These are phyloP conservation scores for Macrosoma leucophasiata DNA, from an alignment of 2,888 invertebrate species.

Conservation along the genomic window DNA sequence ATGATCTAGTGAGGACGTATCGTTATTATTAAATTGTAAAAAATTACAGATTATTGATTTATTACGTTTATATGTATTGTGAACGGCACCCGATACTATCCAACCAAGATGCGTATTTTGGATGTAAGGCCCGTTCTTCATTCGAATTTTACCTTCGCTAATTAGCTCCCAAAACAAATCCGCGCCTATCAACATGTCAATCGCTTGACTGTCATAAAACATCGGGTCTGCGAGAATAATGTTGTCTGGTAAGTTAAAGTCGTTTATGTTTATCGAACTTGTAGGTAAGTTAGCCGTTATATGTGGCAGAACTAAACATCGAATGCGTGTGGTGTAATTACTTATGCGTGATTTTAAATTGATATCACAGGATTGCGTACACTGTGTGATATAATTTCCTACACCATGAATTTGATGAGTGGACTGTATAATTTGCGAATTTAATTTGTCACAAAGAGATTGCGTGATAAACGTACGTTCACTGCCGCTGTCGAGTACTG, in stretches of 20 bases:
- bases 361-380: slow-evolving; percentile 20
- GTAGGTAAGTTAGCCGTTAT: slow-evolving; percentile 4
- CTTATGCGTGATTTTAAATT: slow-evolving; percentile 13
- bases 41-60: slow-evolving; percentile 20
- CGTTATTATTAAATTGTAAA: slow-evolving; percentile 8
- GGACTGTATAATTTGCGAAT: slow-evolving; percentile 24
- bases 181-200: slow-evolving; percentile 23
- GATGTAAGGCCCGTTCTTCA: slow-evolving; percentile 23
- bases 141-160: slow-evolving; percentile 13
- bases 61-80: background rate
- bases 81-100: slow-evolving; percentile 20
- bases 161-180: slow-evolving; percentile 25
- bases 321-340: slow-evolving; percentile 11
- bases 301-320: slow-evolving; percentile 17
- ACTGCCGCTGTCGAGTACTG: slow-evolving; percentile 25
- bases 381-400: slow-evolving; percentile 17
- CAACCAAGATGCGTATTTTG: slow-evolving; percentile 26
- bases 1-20: slow-evolving; percentile 11
- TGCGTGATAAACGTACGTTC: slow-evolving; percentile 21
- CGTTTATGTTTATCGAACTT: background rate
- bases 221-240: slow-evolving; percentile 17
- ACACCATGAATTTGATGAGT: slow-evolving; percentile 22
- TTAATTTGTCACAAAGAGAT: slow-evolving; percentile 18
- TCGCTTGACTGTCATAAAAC: slow-evolving; percentile 6
- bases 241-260: slow-evolving; percentile 11